Evolutionary conservation across 2,888 invertebrate genomes (phyloP).

Genomic region (Macrophya annulata): DNA sequence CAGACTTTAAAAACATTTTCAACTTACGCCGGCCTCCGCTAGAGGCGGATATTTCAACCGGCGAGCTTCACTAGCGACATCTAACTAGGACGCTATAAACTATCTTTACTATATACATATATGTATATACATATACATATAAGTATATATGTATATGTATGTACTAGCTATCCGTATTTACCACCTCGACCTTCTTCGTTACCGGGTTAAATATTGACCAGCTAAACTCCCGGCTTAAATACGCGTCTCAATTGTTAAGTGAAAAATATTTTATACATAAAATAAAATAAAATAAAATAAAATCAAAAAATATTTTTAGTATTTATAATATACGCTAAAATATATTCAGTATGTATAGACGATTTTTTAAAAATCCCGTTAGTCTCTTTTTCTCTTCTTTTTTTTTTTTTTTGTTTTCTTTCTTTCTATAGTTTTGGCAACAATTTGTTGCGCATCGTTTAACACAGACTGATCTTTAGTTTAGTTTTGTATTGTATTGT

Average conservation of each 20-base stretch:
- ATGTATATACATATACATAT: background rate
- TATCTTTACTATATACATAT: background rate
- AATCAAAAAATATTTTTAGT: too few species aligned
- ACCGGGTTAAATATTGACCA: constrained; percentile 44
- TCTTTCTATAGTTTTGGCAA: background rate
- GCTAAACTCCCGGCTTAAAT: background rate
- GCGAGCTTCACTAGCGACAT: constrained; percentile 52
- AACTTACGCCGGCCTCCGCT: constrained; percentile 68
- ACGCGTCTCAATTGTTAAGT: background rate
- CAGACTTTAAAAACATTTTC: constrained; percentile 68
- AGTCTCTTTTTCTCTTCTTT: too few species aligned
- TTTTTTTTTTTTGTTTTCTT: background rate
- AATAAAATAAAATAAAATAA: background rate
- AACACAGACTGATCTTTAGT: background rate
- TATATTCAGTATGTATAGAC: too few species aligned
- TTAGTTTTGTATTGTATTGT: background rate
- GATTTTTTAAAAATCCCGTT: too few species aligned
- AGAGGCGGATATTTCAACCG: constrained; percentile 59
- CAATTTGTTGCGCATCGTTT: background rate
- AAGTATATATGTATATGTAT: too few species aligned
- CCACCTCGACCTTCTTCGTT: background rate
- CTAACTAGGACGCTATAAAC: constrained; percentile 28
- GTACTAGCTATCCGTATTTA: background rate
- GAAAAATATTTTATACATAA: background rate
- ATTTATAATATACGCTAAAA: background rate